Percentiles rank a stretch among this genome's conserved stretches.
Evolutionary conservation across 2,888 invertebrate species (phyloP).

Genomic region (Capitulum mitella): DNA sequence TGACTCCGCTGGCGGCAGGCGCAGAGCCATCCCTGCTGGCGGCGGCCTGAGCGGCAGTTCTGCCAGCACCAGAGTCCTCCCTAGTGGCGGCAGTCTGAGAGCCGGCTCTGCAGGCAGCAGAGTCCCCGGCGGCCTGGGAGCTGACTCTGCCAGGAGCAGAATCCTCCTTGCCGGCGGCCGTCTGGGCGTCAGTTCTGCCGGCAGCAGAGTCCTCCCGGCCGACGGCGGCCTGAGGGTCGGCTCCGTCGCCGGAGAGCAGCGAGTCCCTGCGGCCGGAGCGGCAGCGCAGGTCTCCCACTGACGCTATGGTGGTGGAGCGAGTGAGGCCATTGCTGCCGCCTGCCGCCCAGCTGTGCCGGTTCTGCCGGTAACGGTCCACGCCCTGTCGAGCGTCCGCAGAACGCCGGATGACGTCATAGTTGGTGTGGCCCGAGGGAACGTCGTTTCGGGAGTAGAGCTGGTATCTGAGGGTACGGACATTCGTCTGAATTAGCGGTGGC

Average conservation of each 20-base stretch:
- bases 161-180: not conserved
- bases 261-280: not conserved
- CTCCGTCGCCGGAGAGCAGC: not conserved
- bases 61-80: not conserved
- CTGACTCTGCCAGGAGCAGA: too few species aligned
- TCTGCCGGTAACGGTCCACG: not conserved
- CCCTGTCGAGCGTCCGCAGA: not conserved
- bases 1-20: too few species aligned
- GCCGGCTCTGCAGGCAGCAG: too few species aligned
- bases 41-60: not conserved
- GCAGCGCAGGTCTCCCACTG: not conserved
- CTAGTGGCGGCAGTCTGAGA: not conserved
- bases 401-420: constrained; percentile 12
- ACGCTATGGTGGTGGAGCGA: not conserved
- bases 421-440: not conserved
- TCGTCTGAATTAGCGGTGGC: too few species aligned
- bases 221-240: too few species aligned
- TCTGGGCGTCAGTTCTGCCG: not conserved
- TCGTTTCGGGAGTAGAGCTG: constrained; percentile 9
- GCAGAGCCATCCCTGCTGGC: too few species aligned
- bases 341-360: constrained; percentile 20
- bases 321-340: not conserved
- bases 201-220: not conserved
- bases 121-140: too few species aligned
- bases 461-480: not conserved